A percentile compares a stretch with the other conserved stretches of the same genome.
These are phyloP conservation scores for Meteorus cinctellus DNA, from an alignment of 2,888 invertebrate species.

Conservation along the genomic window DNA sequence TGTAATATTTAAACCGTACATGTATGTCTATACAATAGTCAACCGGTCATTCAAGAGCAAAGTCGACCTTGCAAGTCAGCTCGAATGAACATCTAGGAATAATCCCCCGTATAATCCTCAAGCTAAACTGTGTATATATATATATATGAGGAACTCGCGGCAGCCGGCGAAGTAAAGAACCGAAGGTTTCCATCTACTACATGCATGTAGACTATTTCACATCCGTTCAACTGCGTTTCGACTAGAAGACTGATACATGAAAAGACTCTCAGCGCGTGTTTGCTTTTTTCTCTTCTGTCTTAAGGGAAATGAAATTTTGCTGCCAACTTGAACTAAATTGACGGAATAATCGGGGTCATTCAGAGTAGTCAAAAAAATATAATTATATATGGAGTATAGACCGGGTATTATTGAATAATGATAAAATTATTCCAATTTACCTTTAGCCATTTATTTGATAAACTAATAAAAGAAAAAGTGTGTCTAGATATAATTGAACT, in stretches of 20 bases:
- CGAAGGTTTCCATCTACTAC: background rate
- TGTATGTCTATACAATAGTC: background rate
- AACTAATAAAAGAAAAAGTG: too few species aligned
- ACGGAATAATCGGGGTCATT: too few species aligned
- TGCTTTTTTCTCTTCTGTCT: too few species aligned
- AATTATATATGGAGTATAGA: too few species aligned
- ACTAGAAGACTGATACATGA: background rate
- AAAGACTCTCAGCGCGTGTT: background rate
- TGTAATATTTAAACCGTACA: slow-evolving; percentile 43
- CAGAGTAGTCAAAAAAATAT: too few species aligned
- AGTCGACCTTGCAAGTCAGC: slow-evolving; percentile 68
- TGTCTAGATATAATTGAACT: too few species aligned
- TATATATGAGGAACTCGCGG: slow-evolving; percentile 56
- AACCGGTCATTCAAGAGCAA: slow-evolving; percentile 48
- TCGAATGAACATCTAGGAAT: slow-evolving; percentile 68
- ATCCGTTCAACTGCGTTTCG: slow-evolving; percentile 47
- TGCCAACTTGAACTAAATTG: too few species aligned
- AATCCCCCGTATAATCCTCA: slow-evolving; percentile 67
- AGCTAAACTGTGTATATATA: slow-evolving; percentile 54
- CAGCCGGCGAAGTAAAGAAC: slow-evolving; percentile 62
- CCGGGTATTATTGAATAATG: too few species aligned
- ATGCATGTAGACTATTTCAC: slow-evolving; percentile 23
- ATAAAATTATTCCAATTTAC: too few species aligned
- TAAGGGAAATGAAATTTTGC: too few species aligned
- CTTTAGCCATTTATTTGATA: too few species aligned